Conservation (phyloP, 2,888 invertebrate species). For the Asteroscopus sphinx region DNA sequence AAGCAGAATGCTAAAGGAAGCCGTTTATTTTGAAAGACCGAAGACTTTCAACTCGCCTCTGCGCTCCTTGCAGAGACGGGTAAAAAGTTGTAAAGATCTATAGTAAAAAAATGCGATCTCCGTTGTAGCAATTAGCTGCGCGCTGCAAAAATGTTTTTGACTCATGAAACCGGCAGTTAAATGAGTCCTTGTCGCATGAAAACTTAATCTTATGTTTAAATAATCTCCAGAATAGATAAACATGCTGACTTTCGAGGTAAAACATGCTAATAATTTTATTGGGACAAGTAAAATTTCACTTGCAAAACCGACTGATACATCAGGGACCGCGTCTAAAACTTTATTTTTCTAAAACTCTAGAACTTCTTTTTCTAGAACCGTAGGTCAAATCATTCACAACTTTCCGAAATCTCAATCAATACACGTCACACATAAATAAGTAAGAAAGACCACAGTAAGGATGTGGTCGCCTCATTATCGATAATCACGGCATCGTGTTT, state of each 20-base stretch:
- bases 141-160: conserved; percentile 70
- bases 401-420: conserved; percentile 54
- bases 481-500: conserved; percentile 69
- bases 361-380: conserved; percentile 12
- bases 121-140: conserved; percentile 72
- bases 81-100: conserved; percentile 76
- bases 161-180: conserved; percentile 60
- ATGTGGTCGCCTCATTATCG: conserved; percentile 75
- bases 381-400: conserved; percentile 35
- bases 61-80: conserved; percentile 72
- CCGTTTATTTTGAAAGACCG: conserved; percentile 85
- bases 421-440: conserved; percentile 44
- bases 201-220: conserved; percentile 48
- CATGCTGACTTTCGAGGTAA: conserved; percentile 43
- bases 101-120: conserved; percentile 62
- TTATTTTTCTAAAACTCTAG: conserved; percentile 4
- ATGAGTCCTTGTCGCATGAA: conserved; percentile 49
- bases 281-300: conserved; percentile 35
- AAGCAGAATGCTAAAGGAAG: conserved; percentile 82
- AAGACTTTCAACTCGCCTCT: conserved; percentile 72
- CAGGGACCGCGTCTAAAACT: not conserved
- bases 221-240: conserved; percentile 55
- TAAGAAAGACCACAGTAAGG: conserved; percentile 64
- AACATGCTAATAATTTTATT: conserved; percentile 20
- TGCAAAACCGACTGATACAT: conserved; percentile 8